A percentile compares a stretch with the other conserved stretches of the same genome.
Conservation (phyloP, 2,113 vertebrate species). For the Catharus minimus region DNA sequence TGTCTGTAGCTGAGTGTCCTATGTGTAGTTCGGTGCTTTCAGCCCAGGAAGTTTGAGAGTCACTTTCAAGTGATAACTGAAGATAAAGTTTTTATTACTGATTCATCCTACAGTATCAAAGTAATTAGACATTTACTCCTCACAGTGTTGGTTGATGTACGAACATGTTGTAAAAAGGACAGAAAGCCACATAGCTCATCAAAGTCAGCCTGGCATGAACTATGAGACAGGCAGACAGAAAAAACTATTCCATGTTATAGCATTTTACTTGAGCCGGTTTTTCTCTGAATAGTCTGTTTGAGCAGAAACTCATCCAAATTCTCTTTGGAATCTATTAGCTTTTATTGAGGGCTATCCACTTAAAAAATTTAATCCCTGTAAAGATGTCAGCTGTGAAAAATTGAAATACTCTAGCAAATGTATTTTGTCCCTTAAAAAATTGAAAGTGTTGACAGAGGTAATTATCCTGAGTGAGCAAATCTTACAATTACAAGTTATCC, state of each 20-base stretch:
- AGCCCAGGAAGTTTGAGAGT: background rate
- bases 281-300: background rate
- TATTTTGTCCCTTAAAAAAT: background rate
- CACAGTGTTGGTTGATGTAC: background rate
- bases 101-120: background rate
- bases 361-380: background rate
- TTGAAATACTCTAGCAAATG: background rate
- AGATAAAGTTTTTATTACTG: background rate
- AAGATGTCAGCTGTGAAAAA: background rate
- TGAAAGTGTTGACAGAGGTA: background rate
- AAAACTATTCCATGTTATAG: background rate
- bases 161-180: background rate
- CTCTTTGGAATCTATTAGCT: background rate
- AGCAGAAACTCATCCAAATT: background rate
- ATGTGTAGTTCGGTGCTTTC: background rate
- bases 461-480: conserved; percentile 8
- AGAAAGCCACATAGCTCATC: background rate
- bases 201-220: background rate
- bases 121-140: background rate
- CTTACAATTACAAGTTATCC: background rate
- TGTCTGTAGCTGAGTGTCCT: background rate
- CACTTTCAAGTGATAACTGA: background rate
- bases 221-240: background rate
- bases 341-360: background rate
- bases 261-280: background rate